phyloP scores from a whole-genome alignment of 2,113 vertebrate genomes.

The Sminthopsis crassicaudata region DNA sequence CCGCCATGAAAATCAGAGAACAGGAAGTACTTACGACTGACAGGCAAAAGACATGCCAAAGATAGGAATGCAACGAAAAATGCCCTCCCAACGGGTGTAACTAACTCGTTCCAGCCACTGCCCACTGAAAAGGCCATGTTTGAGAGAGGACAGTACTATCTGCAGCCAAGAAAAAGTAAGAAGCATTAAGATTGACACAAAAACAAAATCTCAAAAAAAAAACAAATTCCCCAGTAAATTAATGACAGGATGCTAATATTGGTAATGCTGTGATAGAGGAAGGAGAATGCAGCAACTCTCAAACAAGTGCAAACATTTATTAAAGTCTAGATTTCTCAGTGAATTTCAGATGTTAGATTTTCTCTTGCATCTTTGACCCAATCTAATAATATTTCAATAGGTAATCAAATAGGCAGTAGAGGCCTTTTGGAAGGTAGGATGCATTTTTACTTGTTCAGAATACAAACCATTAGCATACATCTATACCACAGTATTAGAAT shows the following conservation, averaged over 20 bases:
- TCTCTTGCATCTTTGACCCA: not conserved
- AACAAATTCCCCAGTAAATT: conserved; percentile 60
- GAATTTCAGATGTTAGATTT: rapidly evolving
- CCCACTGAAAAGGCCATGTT: conserved; percentile 93
- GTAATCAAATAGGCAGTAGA: not conserved
- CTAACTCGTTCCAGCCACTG: conserved; percentile 93
- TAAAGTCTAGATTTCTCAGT: not conserved
- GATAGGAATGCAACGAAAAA: conserved; percentile 99
- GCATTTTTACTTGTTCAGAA: not conserved
- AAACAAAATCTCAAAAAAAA: conserved; percentile 10
- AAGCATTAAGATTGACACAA: conserved; percentile 63
- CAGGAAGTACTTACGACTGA: conserved; percentile 95
- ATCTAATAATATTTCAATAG: not conserved
- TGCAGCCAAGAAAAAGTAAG: conserved; percentile 82
- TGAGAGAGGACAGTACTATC: conserved; percentile 97
- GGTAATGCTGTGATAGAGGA: not conserved
- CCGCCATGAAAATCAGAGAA: conserved; percentile 10
- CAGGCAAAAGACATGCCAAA: conserved; percentile 99
- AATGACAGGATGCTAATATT: not conserved
- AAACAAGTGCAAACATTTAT: no score
- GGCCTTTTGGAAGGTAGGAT: not conserved
- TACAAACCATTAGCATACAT: not conserved
- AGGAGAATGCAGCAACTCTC: not conserved
- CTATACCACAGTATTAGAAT: not conserved
- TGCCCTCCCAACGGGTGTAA: conserved; percentile 94